A percentile compares a stretch with the other conserved stretches of the same genome.
These are phyloP conservation scores for Nerophis ophidion DNA, from an alignment of 2,113 vertebrate species.

Conservation along the genomic window DNA sequence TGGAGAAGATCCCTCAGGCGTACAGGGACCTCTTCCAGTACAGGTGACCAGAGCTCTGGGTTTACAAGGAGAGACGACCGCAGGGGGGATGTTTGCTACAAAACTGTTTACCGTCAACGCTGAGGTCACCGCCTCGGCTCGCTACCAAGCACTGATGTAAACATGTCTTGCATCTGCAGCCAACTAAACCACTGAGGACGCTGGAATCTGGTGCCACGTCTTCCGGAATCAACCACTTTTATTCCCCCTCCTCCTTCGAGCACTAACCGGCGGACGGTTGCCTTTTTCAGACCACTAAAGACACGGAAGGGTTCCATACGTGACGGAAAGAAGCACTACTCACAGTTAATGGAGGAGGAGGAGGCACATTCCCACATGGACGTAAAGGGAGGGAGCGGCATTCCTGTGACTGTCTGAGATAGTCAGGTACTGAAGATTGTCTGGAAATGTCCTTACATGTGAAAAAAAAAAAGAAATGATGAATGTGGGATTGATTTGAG, in stretches of 20 bases:
- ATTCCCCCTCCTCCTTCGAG: neutral
- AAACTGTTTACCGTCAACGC: constrained; percentile 44
- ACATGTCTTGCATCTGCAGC: constrained; percentile 49
- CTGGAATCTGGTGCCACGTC: constrained; percentile 33
- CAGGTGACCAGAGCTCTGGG: constrained; percentile 79
- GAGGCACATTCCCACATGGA: constrained; percentile 31
- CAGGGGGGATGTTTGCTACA: constrained; percentile 30
- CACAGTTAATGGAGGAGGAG: constrained; percentile 22
- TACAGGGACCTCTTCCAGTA: constrained; percentile 93
- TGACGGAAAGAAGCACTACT: constrained; percentile 22
- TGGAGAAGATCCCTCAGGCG: constrained; percentile 86
- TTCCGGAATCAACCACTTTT: constrained; percentile 28
- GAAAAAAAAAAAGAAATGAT: constrained; percentile 26
- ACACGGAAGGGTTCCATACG: constrained; percentile 17
- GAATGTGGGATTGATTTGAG: constrained; percentile 45
- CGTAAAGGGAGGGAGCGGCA: neutral
- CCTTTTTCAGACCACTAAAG: constrained; percentile 12
- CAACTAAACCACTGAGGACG: constrained; percentile 40
- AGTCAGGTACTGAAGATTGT: constrained; percentile 18
- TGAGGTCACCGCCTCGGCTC: constrained; percentile 52
- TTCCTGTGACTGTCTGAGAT: neutral
- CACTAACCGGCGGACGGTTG: constrained; percentile 5
- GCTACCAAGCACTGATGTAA: constrained; percentile 59
- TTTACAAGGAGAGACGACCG: constrained; percentile 2
- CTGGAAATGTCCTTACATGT: constrained; percentile 15